These are phyloP conservation scores for Aethina tumida DNA, from an alignment of 1,140 invertebrate species.

Conservation along the genomic window DNA sequence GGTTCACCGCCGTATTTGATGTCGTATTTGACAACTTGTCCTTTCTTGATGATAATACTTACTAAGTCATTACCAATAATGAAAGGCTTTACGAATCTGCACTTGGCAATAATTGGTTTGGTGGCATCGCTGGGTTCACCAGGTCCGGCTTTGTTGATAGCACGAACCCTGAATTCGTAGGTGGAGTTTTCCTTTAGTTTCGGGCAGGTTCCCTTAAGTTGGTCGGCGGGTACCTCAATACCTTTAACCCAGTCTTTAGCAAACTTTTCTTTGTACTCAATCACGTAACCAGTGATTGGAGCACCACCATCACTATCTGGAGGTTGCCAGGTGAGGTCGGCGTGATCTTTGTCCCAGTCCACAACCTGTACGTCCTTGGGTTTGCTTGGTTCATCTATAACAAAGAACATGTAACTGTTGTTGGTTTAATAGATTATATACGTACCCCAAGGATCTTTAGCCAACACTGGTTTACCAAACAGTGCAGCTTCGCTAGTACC, in stretches of 20 bases:
- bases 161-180: slow-evolving; percentile 93
- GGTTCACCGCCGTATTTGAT: slow-evolving; percentile 93
- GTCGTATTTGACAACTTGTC: slow-evolving; percentile 84
- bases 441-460: slow-evolving; percentile 96
- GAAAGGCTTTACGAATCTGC: slow-evolving; percentile 88
- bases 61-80: slow-evolving; percentile 79
- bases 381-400: slow-evolving; percentile 83
- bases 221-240: slow-evolving; percentile 69
- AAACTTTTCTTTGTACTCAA: slow-evolving; percentile 91
- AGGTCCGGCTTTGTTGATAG: slow-evolving; percentile 91
- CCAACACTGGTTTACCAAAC: slow-evolving; percentile 76
- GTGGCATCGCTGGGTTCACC: slow-evolving; percentile 91
- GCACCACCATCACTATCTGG: slow-evolving; percentile 88
- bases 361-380: slow-evolving; percentile 81
- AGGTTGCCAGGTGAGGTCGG: slow-evolving; percentile 83
- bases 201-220: slow-evolving; percentile 66
- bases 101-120: slow-evolving; percentile 92
- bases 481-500: slow-evolving; percentile 79
- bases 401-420: slow-evolving; percentile 1
- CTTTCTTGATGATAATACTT: slow-evolving; percentile 86
- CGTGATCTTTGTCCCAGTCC: slow-evolving; percentile 94
- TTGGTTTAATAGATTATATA: slow-evolving; percentile 2
- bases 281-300: slow-evolving; percentile 87
- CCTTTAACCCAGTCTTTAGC: slow-evolving; percentile 79
- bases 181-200: slow-evolving; percentile 89